Evolutionary conservation across 92 coral and sea anemone genomes (phyloP).

Genomic region (Porites rus): DNA sequence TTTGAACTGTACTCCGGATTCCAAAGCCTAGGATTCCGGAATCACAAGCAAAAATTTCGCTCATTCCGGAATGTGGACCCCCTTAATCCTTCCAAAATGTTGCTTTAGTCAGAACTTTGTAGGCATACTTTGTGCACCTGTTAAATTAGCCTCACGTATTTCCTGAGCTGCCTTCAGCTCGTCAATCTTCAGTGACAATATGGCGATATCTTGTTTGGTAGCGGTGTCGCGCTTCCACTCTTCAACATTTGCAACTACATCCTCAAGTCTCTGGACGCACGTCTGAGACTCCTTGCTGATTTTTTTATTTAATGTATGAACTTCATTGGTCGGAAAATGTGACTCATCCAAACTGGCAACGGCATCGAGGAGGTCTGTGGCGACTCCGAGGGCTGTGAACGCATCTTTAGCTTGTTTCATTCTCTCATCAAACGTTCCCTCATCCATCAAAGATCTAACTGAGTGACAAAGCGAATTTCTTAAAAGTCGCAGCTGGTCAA

Average conservation of each 20-base stretch:
- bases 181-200: not conserved
- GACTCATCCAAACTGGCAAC: too few species aligned
- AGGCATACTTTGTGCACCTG: not conserved
- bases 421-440: conserved; percentile 13
- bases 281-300: too few species aligned
- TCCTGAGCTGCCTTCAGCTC: not conserved
- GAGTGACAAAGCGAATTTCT: conserved; percentile 42
- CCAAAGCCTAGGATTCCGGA: too few species aligned
- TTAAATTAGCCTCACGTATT: not conserved
- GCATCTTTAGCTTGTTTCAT: conserved; percentile 26
- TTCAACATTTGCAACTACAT: not conserved
- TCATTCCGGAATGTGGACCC: too few species aligned
- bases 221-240: not conserved
- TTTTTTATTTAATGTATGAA: too few species aligned
- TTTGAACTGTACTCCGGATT: too few species aligned
- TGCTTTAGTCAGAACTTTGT: too few species aligned
- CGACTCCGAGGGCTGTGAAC: conserved; percentile 30
- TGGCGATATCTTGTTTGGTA: not conserved
- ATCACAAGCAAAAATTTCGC: too few species aligned
- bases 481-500: conserved; percentile 47
- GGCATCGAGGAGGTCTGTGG: not conserved
- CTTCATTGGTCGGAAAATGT: too few species aligned
- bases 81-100: too few species aligned
- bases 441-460: conserved; percentile 31
- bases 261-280: not conserved